A percentile compares a stretch with the other conserved stretches of the same genome.
phyloP scores from a whole-genome alignment of 1,140 invertebrate genomes.

The Heliconius congener region DNA sequence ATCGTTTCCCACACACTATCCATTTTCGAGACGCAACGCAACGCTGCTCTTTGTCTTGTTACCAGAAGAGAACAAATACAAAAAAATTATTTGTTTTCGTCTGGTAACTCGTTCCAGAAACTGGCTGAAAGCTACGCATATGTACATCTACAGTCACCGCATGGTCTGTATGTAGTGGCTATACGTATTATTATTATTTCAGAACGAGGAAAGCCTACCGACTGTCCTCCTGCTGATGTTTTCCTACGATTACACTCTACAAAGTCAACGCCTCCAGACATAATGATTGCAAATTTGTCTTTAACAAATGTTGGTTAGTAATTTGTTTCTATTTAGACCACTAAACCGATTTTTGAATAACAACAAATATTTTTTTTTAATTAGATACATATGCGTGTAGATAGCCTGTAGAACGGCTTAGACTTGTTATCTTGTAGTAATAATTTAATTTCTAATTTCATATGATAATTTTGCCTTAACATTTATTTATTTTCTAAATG shows the following conservation, averaged over 20 bases:
- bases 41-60: too few species aligned
- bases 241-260: conserved; percentile 25
- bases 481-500: too few species aligned
- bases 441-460: too few species aligned
- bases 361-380: too few species aligned
- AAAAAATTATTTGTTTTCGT: too few species aligned
- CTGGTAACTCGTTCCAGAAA: not conserved
- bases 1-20: too few species aligned
- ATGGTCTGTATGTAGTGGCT: conserved; percentile 34
- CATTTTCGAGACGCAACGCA: too few species aligned
- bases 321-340: not conserved
- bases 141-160: not conserved
- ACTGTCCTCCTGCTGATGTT: conserved; percentile 37
- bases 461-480: too few species aligned
- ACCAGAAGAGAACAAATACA: too few species aligned
- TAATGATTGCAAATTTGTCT: conserved; percentile 49
- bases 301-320: conserved; percentile 55
- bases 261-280: conserved; percentile 33
- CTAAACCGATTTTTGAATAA: not conserved
- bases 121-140: not conserved
- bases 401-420: too few species aligned
- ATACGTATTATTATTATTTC: conserved; percentile 35
- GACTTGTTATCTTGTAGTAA: too few species aligned
- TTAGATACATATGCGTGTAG: too few species aligned
- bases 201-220: conserved; percentile 36